A percentile compares a stretch with the other conserved stretches of the same genome.
Evolutionary conservation across 1,140 invertebrate species (phyloP).

Genomic region (Drosophila chauvacae): DNA sequence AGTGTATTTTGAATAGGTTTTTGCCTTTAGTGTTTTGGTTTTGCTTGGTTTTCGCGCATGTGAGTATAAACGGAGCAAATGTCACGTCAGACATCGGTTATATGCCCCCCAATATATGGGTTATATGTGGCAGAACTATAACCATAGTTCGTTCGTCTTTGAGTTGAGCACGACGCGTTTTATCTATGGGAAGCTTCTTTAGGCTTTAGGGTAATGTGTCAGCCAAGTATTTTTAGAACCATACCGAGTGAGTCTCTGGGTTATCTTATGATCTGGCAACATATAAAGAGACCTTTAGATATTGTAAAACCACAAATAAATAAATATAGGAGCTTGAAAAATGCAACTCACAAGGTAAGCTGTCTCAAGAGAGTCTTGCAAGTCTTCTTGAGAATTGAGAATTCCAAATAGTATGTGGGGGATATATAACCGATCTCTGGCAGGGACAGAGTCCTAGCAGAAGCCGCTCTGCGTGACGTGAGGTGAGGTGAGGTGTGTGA

Average conservation of each 20-base stretch:
- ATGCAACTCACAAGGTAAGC: neutral
- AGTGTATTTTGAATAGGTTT: conserved; percentile 26
- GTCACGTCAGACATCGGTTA: conserved; percentile 48
- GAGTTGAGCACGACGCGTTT: conserved; percentile 16
- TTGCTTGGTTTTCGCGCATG: conserved; percentile 19
- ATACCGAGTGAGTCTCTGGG: neutral
- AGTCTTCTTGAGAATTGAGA: no score
- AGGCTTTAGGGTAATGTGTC: neutral
- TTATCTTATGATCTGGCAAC: neutral
- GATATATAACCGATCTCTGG: conserved; percentile 20
- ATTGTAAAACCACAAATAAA: neutral
- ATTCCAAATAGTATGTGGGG: no score
- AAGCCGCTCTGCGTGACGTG: conserved; percentile 19
- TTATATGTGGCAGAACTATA: neutral
- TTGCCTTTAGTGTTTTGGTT: conserved; percentile 3
- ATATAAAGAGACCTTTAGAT: neutral
- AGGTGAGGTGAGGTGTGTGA: neutral
- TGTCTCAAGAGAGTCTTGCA: no score
- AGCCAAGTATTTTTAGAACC: conserved; percentile 9
- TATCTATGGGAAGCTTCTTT: conserved; percentile 4
- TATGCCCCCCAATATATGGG: conserved; percentile 20
- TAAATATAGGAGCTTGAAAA: neutral
- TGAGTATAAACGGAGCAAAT: conserved; percentile 36
- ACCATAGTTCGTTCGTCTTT: conserved; percentile 10
- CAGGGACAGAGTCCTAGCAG: conserved; percentile 12